phyloP scores from a whole-genome alignment of 1,140 invertebrate species.

The Zaprionus vittiger region DNA sequence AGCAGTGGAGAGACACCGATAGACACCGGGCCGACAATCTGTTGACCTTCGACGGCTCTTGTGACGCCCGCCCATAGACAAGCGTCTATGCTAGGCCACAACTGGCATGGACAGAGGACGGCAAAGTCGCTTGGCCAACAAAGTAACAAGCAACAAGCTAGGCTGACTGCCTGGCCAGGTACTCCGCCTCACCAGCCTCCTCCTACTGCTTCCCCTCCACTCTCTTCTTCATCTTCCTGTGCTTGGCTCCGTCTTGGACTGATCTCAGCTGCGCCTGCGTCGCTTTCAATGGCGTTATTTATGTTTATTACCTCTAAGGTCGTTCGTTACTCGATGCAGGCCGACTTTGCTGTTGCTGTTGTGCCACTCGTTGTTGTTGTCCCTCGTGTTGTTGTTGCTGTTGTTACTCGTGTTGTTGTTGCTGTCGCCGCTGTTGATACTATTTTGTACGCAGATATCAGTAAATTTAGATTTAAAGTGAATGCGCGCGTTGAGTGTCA shows the following conservation, averaged over 20 bases:
- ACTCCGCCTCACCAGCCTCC: slow-evolving; percentile 11
- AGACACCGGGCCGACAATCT: slow-evolving; percentile 70
- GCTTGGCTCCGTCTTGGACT: slow-evolving; percentile 49
- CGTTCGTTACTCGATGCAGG: slow-evolving; percentile 79
- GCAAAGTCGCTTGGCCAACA: slow-evolving; percentile 42
- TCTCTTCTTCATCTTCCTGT: slow-evolving; percentile 21
- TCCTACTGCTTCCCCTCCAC: slow-evolving; percentile 2
- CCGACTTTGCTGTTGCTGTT: slow-evolving; percentile 55
- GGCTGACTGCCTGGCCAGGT: slow-evolving; percentile 26
- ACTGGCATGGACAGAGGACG: not conserved
- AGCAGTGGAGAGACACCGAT: slow-evolving; percentile 46
- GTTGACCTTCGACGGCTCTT: slow-evolving; percentile 78
- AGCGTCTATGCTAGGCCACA: slow-evolving; percentile 25
- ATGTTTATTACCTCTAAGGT: slow-evolving; percentile 84
- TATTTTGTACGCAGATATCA: slow-evolving; percentile 84
- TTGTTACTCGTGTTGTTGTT: slow-evolving; percentile 43
- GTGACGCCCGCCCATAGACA: slow-evolving; percentile 75
- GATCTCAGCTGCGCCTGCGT: slow-evolving; percentile 66
- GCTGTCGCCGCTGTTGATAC: slow-evolving; percentile 81
- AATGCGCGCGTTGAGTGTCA: slow-evolving; percentile 84
- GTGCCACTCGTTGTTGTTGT: slow-evolving; percentile 16
- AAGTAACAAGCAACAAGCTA: slow-evolving; percentile 43
- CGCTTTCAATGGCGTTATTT: slow-evolving; percentile 83
- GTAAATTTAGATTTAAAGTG: slow-evolving; percentile 84
- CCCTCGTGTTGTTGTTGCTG: slow-evolving; percentile 38